Evolutionary conservation across 2,888 invertebrate species (phyloP).

Genomic region (Melinopterus prodromus): DNA sequence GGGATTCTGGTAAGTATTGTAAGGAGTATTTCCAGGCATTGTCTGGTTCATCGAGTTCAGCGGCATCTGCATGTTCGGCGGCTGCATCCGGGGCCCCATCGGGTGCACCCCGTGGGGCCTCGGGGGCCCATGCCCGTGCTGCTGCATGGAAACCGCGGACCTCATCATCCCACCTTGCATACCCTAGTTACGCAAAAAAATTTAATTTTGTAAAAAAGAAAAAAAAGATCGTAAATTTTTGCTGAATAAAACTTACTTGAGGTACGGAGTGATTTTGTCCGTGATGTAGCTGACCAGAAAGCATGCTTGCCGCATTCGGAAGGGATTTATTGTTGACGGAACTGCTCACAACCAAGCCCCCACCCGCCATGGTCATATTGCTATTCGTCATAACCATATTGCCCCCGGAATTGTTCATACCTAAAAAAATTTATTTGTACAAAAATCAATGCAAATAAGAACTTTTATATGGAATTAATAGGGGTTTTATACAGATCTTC

Average conservation of each 20-base stretch:
- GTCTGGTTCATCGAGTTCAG: constrained; percentile 65
- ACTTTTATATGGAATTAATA: too few species aligned
- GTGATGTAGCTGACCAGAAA: constrained; percentile 64
- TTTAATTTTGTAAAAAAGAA: not conserved
- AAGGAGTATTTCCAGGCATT: constrained; percentile 61
- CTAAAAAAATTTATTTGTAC: constrained; percentile 54
- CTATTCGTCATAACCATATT: constrained; percentile 86
- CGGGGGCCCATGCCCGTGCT: constrained; percentile 60
- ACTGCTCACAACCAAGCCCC: constrained; percentile 76
- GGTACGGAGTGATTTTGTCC: constrained; percentile 59
- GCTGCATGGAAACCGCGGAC: constrained; percentile 61
- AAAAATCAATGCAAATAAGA: constrained; percentile 17
- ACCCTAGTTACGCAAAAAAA: constrained; percentile 54
- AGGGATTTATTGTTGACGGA: constrained; percentile 81
- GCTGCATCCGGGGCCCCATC: constrained; percentile 69
- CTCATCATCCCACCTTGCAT: constrained; percentile 83
- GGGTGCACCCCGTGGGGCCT: constrained; percentile 61
- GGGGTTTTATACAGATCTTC: too few species aligned
- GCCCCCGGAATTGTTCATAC: constrained; percentile 72
- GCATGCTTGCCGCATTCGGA: constrained; percentile 66
- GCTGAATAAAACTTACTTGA: constrained; percentile 55
- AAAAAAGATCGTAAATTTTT: not conserved
- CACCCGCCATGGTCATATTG: constrained; percentile 75
- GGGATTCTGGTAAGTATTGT: constrained; percentile 67
- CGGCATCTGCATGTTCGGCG: constrained; percentile 58